These are phyloP conservation scores for Planococcus citri DNA, from an alignment of 1,140 invertebrate species.

Conservation along the genomic window DNA sequence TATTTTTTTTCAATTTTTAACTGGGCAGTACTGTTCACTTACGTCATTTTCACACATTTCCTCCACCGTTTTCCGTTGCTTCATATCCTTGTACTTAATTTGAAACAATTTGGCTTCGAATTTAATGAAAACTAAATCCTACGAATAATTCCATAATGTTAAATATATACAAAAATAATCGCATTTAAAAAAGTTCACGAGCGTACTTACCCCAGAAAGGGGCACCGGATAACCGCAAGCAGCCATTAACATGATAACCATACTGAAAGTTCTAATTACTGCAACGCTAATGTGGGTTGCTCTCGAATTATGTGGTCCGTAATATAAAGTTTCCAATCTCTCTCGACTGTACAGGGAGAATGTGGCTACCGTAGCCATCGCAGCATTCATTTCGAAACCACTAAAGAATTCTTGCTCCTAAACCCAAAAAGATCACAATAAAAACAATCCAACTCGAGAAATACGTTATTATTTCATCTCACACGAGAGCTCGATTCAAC, in stretches of 20 bases:
- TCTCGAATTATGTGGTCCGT: not conserved
- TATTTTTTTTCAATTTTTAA: no score
- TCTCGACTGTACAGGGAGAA: not conserved
- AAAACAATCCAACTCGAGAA: not conserved
- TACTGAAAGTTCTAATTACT: not conserved
- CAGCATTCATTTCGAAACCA: not conserved
- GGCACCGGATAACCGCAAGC: slow-evolving; percentile 12
- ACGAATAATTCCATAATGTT: not conserved
- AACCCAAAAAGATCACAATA: not conserved
- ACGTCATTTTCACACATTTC: slow-evolving; percentile 4
- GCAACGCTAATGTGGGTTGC: not conserved
- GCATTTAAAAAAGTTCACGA: not conserved
- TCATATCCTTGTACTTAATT: not conserved
- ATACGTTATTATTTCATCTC: not conserved
- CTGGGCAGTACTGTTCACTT: not conserved
- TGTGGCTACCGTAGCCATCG: not conserved
- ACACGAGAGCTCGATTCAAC: not conserved
- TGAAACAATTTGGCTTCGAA: slow-evolving; percentile 13
- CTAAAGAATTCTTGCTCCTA: slow-evolving; percentile 5
- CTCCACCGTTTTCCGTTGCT: not conserved
- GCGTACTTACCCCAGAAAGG: not conserved
- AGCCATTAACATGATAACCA: not conserved
- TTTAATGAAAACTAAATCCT: not conserved
- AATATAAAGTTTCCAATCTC: not conserved
- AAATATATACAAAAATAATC: not conserved